Evolutionary conservation across 2,797 vertebrate species (phyloP).

Genomic region (Oryzias sinensis): DNA sequence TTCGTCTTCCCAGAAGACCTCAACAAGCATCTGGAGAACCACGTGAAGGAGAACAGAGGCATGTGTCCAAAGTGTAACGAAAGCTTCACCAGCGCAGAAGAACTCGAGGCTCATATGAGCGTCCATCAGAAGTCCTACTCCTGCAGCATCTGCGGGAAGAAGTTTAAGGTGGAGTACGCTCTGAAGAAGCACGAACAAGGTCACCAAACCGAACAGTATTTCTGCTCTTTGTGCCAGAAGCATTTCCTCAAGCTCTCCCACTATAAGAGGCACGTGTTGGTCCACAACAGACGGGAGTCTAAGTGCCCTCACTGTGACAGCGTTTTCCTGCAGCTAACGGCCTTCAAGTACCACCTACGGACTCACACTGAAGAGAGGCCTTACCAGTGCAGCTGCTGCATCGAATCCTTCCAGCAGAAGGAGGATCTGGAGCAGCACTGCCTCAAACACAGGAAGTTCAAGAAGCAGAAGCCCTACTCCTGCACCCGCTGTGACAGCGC

Average conservation of each 20-base stretch:
- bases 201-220: conserved; percentile 54
- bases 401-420: conserved; percentile 79
- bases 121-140: conserved; percentile 49
- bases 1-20: conserved; percentile 59
- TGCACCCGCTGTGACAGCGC: conserved; percentile 73
- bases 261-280: conserved; percentile 76
- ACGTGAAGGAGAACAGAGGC: conserved; percentile 58
- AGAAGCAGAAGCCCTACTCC: conserved; percentile 62
- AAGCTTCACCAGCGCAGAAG: conserved; percentile 48
- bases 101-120: conserved; percentile 58
- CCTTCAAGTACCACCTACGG: conserved; percentile 83
- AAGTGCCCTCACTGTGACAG: conserved; percentile 83
- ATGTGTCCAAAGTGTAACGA: conserved; percentile 62
- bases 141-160: conserved; percentile 65
- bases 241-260: conserved; percentile 63
- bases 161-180: conserved; percentile 66
- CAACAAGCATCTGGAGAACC: conserved; percentile 62
- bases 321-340: conserved; percentile 78
- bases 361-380: conserved; percentile 81
- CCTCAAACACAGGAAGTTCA: conserved; percentile 76
- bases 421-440: conserved; percentile 82
- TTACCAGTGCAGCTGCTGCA: conserved; percentile 78
- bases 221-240: conserved; percentile 58
- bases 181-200: conserved; percentile 64
- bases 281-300: conserved; percentile 77